A percentile compares a stretch with the other conserved stretches of the same genome.
phyloP scores from a whole-genome alignment of 2,888 invertebrate species.

The Apamea epomidion region DNA sequence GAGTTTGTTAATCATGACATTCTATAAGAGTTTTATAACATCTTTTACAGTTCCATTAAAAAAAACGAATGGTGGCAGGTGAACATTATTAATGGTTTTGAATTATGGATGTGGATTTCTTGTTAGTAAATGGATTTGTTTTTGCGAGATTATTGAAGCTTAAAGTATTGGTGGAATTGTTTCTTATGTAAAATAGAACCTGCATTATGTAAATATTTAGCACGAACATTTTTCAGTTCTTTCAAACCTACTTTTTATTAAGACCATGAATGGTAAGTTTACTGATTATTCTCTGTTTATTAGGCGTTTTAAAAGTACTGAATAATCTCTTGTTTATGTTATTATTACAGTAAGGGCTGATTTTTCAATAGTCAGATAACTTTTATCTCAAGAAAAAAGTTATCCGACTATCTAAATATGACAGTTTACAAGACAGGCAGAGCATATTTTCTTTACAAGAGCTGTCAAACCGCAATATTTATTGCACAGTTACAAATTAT shows the following conservation, averaged over 20 bases:
- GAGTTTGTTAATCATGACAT: slow-evolving; percentile 8
- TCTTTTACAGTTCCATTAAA: background rate
- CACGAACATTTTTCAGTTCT: background rate
- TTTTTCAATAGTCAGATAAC: background rate
- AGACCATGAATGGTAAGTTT: background rate
- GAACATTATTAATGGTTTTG: slow-evolving; percentile 24
- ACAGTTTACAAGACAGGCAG: background rate
- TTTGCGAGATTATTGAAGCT: slow-evolving; percentile 35
- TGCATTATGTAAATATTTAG: slow-evolving; percentile 17
- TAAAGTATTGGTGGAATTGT: slow-evolving; percentile 1
- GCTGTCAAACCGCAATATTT: too few species aligned
- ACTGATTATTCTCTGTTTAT: background rate
- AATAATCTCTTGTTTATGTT: slow-evolving; percentile 4
- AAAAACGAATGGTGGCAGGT: slow-evolving; percentile 31
- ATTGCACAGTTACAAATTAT: too few species aligned
- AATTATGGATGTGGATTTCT: slow-evolving; percentile 21
- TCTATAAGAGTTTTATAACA: background rate
- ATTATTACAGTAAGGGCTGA: slow-evolving; percentile 5
- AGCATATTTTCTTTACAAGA: too few species aligned
- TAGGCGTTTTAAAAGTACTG: background rate
- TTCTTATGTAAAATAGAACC: slow-evolving; percentile 7
- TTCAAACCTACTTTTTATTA: slow-evolving; percentile 1
- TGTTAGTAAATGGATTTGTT: slow-evolving; percentile 26
- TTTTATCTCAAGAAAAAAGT: background rate
- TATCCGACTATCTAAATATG: background rate